These are phyloP conservation scores for Temnothorax rugatulus DNA, from an alignment of 2,888 invertebrate genomes.

Conservation along the genomic window DNA sequence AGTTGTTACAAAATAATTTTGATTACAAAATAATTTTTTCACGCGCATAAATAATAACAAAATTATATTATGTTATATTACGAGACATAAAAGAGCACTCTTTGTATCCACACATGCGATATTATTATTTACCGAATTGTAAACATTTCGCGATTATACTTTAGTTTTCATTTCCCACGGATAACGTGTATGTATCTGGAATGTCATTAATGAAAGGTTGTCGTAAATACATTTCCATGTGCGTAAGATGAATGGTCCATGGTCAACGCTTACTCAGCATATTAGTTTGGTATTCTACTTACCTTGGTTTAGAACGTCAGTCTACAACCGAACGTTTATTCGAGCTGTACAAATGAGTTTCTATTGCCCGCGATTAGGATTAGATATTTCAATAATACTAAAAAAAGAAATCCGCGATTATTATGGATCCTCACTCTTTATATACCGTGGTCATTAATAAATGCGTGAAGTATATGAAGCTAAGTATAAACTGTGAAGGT, in stretches of 20 bases:
- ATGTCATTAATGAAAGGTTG: slow-evolving; percentile 64
- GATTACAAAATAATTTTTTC: neutral
- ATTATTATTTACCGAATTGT: neutral
- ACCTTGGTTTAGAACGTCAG: slow-evolving; percentile 56
- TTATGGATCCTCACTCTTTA: slow-evolving; percentile 13
- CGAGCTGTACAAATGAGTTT: neutral
- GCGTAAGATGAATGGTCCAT: slow-evolving; percentile 49
- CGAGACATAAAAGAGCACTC: neutral
- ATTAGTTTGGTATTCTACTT: slow-evolving; percentile 49
- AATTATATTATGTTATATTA: neutral
- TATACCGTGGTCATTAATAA: slow-evolving; percentile 5
- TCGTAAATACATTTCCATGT: slow-evolving; percentile 64
- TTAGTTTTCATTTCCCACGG: slow-evolving; percentile 9
- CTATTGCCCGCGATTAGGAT: neutral
- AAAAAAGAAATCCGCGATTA: slow-evolving; percentile 17
- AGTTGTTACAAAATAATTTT: neutral
- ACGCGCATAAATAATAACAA: neutral
- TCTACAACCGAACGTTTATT: slow-evolving; percentile 29
- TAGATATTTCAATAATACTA: neutral
- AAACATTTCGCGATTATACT: slow-evolving; percentile 8
- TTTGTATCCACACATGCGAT: neutral
- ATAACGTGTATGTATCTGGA: neutral
- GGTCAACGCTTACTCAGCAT: slow-evolving; percentile 69
- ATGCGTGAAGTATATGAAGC: neutral
- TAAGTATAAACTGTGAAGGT: slow-evolving; percentile 17